phyloP scores from a whole-genome alignment of 2,797 vertebrate species.

The Sternotherus odoratus region DNA sequence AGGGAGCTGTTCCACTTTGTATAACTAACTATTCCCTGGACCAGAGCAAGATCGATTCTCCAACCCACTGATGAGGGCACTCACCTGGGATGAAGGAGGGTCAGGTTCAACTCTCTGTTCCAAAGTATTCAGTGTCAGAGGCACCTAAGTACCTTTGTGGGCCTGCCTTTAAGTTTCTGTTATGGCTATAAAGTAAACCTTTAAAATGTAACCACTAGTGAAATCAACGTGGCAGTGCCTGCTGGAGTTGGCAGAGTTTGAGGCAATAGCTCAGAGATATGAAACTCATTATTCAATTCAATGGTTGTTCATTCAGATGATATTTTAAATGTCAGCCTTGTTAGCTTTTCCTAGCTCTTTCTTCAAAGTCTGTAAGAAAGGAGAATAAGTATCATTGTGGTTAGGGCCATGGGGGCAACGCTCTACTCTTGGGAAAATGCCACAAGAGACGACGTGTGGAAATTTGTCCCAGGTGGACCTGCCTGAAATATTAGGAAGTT shows the following conservation, averaged over 20 bases:
- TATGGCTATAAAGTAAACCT: background rate
- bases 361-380: slow-evolving; percentile 41
- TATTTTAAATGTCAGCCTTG: slow-evolving; percentile 16
- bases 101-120: background rate
- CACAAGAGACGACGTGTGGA: background rate
- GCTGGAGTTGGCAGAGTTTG: background rate
- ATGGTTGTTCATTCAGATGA: background rate
- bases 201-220: background rate
- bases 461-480: slow-evolving; percentile 20
- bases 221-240: background rate
- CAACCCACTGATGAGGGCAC: background rate
- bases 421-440: slow-evolving; percentile 1
- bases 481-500: slow-evolving; percentile 36
- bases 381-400: slow-evolving; percentile 36
- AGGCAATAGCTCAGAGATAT: background rate
- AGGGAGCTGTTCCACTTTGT: background rate
- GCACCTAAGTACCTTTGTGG: background rate
- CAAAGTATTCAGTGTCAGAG: background rate
- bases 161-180: background rate
- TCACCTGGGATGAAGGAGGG: background rate
- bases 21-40: background rate
- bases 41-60: background rate
- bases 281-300: slow-evolving; percentile 13
- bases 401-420: background rate
- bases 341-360: slow-evolving; percentile 50